Evolutionary conservation across 2,113 vertebrate genomes (phyloP).

Genomic region (Centropus bengalensis): DNA sequence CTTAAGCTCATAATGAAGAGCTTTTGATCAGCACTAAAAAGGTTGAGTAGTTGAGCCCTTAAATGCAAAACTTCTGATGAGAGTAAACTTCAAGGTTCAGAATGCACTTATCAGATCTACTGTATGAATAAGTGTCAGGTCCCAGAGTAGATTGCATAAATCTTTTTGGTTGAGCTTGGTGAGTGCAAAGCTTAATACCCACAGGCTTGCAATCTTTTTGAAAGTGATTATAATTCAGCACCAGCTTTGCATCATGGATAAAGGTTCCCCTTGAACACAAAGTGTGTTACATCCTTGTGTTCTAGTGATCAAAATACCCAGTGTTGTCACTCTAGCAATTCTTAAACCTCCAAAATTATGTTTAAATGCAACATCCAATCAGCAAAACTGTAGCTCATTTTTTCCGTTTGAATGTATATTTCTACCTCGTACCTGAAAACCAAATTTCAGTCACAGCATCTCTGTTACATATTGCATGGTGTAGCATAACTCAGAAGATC

Average conservation of each 20-base stretch:
- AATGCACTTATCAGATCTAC: slow-evolving; percentile 74
- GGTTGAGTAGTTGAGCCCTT: slow-evolving; percentile 67
- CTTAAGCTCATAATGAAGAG: slow-evolving; percentile 53
- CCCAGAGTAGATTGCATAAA: slow-evolving; percentile 77
- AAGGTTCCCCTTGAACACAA: slow-evolving; percentile 78
- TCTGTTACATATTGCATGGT: slow-evolving; percentile 21
- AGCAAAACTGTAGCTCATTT: slow-evolving; percentile 73
- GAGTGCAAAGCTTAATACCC: slow-evolving; percentile 75
- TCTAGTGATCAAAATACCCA: slow-evolving; percentile 74
- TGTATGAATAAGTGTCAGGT: slow-evolving; percentile 61
- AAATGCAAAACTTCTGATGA: slow-evolving; percentile 75
- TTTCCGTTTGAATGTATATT: slow-evolving; percentile 58
- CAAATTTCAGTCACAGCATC: slow-evolving; percentile 62
- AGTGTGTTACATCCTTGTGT: slow-evolving; percentile 71
- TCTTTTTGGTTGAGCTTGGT: slow-evolving; percentile 70
- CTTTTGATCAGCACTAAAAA: slow-evolving; percentile 73
- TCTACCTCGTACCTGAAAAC: slow-evolving; percentile 61
- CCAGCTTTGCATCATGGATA: slow-evolving; percentile 75
- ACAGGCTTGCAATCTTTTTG: slow-evolving; percentile 72
- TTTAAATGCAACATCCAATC: slow-evolving; percentile 73
- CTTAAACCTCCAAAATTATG: slow-evolving; percentile 72
- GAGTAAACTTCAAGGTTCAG: slow-evolving; percentile 78
- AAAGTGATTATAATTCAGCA: slow-evolving; percentile 75
- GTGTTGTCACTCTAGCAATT: slow-evolving; percentile 62
- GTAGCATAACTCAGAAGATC: slow-evolving; percentile 57